Conservation (phyloP, 2,113 vertebrate genomes). For the Embiotoca jacksoni region DNA sequence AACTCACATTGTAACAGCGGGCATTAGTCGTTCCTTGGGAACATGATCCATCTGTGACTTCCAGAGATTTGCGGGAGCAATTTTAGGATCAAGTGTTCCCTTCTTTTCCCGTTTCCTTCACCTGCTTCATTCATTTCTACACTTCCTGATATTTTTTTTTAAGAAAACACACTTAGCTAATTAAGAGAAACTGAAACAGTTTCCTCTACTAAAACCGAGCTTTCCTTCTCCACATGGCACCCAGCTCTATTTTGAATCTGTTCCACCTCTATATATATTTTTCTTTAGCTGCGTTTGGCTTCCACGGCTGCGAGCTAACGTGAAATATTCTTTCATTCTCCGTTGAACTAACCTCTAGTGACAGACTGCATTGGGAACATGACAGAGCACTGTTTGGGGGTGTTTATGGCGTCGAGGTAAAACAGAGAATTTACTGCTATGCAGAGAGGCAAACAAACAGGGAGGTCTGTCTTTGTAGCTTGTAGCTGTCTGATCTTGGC, state of each 20-base stretch:
- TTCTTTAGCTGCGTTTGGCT: neutral
- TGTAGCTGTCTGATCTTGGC: conserved; percentile 31
- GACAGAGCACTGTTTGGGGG: neutral
- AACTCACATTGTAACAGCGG: conserved; percentile 19
- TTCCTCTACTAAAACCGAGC: no score
- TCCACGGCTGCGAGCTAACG: neutral
- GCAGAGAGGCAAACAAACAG: conserved; percentile 30
- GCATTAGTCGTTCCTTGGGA: conserved; percentile 22
- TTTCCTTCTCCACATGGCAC: no score
- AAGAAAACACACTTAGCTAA: no score
- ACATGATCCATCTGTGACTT: conserved; percentile 32
- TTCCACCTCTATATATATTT: no score
- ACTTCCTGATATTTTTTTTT: no score
- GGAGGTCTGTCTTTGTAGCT: conserved; percentile 40
- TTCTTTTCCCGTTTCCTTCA: neutral
- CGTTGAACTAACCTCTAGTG: neutral
- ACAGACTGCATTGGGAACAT: neutral
- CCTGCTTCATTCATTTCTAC: no score
- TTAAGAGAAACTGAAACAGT: no score
- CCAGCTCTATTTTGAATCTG: no score
- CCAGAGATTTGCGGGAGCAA: conserved; percentile 13
- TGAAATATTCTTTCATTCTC: no score
- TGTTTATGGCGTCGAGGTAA: neutral
- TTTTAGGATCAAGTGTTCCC: conserved; percentile 23
- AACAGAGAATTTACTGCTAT: conserved; percentile 22